A percentile compares a stretch with the other conserved stretches of the same genome.
Evolutionary conservation across 2,113 vertebrate species (phyloP).

Genomic region (Chamaea fasciata): DNA sequence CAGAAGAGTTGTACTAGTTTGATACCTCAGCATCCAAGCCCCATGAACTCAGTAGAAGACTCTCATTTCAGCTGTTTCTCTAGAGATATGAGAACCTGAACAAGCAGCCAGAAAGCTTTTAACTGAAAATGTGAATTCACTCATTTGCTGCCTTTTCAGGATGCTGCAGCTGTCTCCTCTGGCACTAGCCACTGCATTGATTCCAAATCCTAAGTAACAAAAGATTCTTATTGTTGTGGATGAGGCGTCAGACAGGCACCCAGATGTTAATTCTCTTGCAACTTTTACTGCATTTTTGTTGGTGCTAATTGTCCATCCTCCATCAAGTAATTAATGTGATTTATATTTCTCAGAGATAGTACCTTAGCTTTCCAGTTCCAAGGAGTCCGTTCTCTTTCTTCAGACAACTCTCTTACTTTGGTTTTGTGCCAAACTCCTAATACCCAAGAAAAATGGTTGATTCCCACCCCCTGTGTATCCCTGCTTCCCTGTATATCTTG

Average conservation of each 20-base stretch:
- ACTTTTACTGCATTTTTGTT: background rate
- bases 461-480: background rate
- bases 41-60: background rate
- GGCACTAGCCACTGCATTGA: background rate
- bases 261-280: constrained; percentile 36
- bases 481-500: background rate
- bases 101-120: constrained; percentile 40
- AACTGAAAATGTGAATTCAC: constrained; percentile 9
- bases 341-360: background rate
- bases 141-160: constrained; percentile 12
- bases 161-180: constrained; percentile 56
- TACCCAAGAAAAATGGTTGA: background rate
- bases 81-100: constrained; percentile 9
- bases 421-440: background rate
- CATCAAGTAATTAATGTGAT: background rate
- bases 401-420: background rate
- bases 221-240: constrained; percentile 3
- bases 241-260: background rate
- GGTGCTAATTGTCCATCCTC: background rate
- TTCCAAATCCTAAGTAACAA: constrained; percentile 41
- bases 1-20: background rate
- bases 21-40: background rate
- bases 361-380: background rate
- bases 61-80: constrained; percentile 43
- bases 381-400: background rate